These are phyloP conservation scores for Borostomias antarcticus DNA, from an alignment of 2,797 vertebrate species.

Conservation along the genomic window DNA sequence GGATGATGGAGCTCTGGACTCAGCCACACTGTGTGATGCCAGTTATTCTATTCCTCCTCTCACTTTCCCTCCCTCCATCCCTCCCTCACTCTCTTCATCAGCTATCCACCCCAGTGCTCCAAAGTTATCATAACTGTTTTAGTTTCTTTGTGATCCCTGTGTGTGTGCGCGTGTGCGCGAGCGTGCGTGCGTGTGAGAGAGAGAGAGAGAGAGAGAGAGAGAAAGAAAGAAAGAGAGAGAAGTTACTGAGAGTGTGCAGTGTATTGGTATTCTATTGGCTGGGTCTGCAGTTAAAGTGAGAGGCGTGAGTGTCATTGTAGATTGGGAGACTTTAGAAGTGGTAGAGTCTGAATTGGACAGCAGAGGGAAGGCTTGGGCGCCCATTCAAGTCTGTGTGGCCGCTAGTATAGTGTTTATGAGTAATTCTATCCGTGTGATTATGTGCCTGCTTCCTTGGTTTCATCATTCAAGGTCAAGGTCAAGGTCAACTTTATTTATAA, in stretches of 20 bases:
- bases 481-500: too few species aligned
- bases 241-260: neutral
- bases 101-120: slow-evolving; percentile 18
- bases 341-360: neutral
- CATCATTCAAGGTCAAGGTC: too few species aligned
- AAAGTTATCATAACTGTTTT: slow-evolving; percentile 47
- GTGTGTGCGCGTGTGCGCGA: slow-evolving; percentile 25
- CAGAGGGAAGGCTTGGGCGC: neutral
- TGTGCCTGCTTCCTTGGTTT: too few species aligned
- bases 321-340: neutral
- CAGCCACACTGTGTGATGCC: slow-evolving; percentile 35
- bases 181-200: neutral
- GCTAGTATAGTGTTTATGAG: neutral
- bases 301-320: slow-evolving; percentile 4
- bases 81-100: slow-evolving; percentile 22
- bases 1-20: neutral
- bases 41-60: slow-evolving; percentile 47
- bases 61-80: slow-evolving; percentile 11
- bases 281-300: neutral
- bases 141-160: slow-evolving; percentile 31
- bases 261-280: neutral
- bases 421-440: neutral
- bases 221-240: too few species aligned
- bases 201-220: too few species aligned
- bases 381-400: neutral